These are phyloP conservation scores for Xanthia togata DNA, from an alignment of 2,888 invertebrate genomes.

Conservation along the genomic window DNA sequence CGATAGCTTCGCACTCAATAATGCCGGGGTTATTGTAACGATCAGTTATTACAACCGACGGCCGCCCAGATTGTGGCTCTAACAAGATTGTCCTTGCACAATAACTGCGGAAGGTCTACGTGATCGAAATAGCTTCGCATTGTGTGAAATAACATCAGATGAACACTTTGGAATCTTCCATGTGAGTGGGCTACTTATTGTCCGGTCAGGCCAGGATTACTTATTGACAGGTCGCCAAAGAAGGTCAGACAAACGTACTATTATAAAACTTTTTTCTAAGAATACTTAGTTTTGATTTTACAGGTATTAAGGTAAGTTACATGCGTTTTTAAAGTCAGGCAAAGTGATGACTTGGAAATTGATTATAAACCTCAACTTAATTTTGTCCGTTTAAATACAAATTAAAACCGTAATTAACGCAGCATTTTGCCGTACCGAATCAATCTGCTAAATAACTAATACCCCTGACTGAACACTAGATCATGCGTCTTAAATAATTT, in stretches of 20 bases:
- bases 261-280: not conserved
- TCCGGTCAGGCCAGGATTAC: not conserved
- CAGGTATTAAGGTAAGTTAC: not conserved
- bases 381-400: not conserved
- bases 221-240: not conserved
- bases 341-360: not conserved
- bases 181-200: not conserved
- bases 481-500: not conserved
- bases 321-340: not conserved
- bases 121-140: conserved; percentile 33
- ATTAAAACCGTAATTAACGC: not conserved
- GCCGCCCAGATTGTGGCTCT: not conserved
- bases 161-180: conserved; percentile 3
- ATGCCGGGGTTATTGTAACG: not conserved
- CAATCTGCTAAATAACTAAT: too few species aligned
- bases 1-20: not conserved
- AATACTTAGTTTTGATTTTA: not conserved
- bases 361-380: not conserved
- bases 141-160: conserved; percentile 16
- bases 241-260: too few species aligned
- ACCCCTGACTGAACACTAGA: not conserved
- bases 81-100: conserved; percentile 3
- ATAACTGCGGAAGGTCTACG: conserved; percentile 24
- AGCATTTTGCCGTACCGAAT: too few species aligned
- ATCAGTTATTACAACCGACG: conserved; percentile 5